These are phyloP conservation scores for Epirrita christyi DNA, from an alignment of 2,888 invertebrate species.

Conservation along the genomic window DNA sequence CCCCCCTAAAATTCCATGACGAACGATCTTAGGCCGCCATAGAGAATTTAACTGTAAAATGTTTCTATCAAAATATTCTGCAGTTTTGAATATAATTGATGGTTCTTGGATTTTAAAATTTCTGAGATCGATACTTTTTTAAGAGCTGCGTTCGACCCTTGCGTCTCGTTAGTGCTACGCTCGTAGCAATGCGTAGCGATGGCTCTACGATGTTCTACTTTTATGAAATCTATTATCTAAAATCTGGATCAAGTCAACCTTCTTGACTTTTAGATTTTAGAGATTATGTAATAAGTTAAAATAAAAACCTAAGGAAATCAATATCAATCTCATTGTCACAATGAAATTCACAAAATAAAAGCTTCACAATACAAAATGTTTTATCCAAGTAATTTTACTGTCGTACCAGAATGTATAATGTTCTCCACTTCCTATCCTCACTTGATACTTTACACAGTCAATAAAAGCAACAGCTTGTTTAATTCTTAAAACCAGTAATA, in stretches of 20 bases:
- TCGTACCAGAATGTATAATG: slow-evolving; percentile 17
- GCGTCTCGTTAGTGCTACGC: slow-evolving; percentile 4
- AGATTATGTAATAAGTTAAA: too few species aligned
- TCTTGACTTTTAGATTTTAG: too few species aligned
- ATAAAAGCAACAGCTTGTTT: neutral
- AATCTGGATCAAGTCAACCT: too few species aligned
- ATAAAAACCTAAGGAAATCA: neutral
- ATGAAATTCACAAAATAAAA: slow-evolving; percentile 5
- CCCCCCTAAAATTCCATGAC: too few species aligned
- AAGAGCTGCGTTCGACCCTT: neutral
- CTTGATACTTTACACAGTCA: slow-evolving; percentile 15
- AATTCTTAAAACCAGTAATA: neutral
- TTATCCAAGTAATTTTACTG: slow-evolving; percentile 19
- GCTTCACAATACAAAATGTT: slow-evolving; percentile 12
- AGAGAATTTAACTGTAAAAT: too few species aligned
- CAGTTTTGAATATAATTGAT: too few species aligned
- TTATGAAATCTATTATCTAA: too few species aligned
- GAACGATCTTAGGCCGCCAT: too few species aligned
- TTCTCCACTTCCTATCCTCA: slow-evolving; percentile 16
- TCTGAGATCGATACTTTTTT: too few species aligned
- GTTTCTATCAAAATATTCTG: too few species aligned
- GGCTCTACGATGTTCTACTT: neutral
- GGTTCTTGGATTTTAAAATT: too few species aligned
- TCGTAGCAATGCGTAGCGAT: slow-evolving; percentile 4
- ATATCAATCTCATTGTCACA: slow-evolving; percentile 4